Evolutionary conservation across 2,797 vertebrate species (phyloP), one percentile per base, ranked within the genome.

Genomic region (Xenentodon cancila): DNA sequence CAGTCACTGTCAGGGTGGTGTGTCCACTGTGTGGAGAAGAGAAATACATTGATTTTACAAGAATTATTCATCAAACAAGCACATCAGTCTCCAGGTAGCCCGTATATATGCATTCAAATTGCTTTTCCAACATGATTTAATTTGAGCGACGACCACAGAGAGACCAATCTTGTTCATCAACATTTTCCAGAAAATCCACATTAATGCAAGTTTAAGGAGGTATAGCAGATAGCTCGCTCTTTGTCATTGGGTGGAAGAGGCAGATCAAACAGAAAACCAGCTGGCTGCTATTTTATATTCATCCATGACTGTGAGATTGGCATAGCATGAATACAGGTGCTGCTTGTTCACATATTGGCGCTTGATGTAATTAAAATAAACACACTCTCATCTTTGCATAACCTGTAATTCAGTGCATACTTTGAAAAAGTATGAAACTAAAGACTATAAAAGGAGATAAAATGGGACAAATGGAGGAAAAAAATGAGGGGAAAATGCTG

Each of bases 1-100:
- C 97, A 0, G 94, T 96, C 85, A 99, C 69, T 0, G 94, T 97
- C 86, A 99, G 89, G 8, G 95, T 94, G 0, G 97, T 99, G 93
- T 97, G 93, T 9, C 97, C 97, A 0, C 97, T 99, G 88, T 71
- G 53, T 47, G 32, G 18, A 46, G 17, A 22, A 48, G 50, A 63
- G 30, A 30, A 71, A 59, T n/a, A 15, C 15, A 18, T 51, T 65
- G n/a, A 21, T 21, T 72, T 48, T 1, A 48, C n/a, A 13, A 46
- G 6, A 30, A 18, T 27, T 19, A 42, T 50, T 37, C 12, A 19
- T 58, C 16, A 47, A 55, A 55, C 47, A 44, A 30, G 17, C 40
- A 5, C 17, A 37, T 8, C 18, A 20, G 17, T 40, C 42, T 53
- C 1, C 56, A 67, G 25, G 60, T 55, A 63, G 56, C 9, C 17